These are phyloP conservation scores for Aphelenchoides avenae DNA, from an alignment of 1,140 invertebrate species.

Conservation along the genomic window DNA sequence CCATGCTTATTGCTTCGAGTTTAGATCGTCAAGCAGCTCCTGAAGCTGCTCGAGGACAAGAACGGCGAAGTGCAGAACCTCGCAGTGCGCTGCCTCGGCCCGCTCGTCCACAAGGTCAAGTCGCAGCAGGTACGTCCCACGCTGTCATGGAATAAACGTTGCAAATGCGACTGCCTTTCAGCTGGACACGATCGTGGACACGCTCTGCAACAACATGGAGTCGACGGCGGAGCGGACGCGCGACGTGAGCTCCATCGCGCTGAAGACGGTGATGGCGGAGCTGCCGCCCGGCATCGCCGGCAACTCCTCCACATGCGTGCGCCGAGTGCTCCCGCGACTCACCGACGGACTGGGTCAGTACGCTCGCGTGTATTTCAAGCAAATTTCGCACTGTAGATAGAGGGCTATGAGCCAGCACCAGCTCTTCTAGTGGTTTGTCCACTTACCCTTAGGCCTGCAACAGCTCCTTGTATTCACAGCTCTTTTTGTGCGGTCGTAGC, in stretches of 20 bases:
- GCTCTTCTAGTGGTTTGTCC: too few species aligned
- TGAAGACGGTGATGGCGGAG: constrained; percentile 40
- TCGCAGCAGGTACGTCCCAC: constrained; percentile 70
- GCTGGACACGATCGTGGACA: constrained; percentile 92
- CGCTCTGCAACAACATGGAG: constrained; percentile 91
- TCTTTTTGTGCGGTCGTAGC: too few species aligned
- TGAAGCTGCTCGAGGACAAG: constrained; percentile 90
- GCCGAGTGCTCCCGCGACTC: constrained; percentile 31
- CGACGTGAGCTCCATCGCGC: constrained; percentile 92
- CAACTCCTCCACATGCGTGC: constrained; percentile 21
- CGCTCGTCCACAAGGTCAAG: constrained; percentile 96
- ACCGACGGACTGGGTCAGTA: constrained; percentile 32
- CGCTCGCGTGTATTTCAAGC: too few species aligned
- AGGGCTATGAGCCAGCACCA: constrained; percentile 14
- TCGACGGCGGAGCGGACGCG: constrained; percentile 92
- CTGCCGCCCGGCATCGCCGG: constrained; percentile 14
- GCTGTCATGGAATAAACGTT: too few species aligned
- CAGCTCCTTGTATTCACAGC: too few species aligned
- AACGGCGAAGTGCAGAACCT: constrained; percentile 99
- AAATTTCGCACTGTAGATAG: too few species aligned
- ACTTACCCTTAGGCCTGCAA: too few species aligned
- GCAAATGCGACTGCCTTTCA: too few species aligned
- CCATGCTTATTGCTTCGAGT: too few species aligned
- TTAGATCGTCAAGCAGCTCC: constrained; percentile 86
- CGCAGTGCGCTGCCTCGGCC: constrained; percentile 91